A percentile compares a stretch with the other conserved stretches of the same genome.
phyloP scores from a whole-genome alignment of 2,888 invertebrate genomes.

The Entomobrya multifasciata region DNA sequence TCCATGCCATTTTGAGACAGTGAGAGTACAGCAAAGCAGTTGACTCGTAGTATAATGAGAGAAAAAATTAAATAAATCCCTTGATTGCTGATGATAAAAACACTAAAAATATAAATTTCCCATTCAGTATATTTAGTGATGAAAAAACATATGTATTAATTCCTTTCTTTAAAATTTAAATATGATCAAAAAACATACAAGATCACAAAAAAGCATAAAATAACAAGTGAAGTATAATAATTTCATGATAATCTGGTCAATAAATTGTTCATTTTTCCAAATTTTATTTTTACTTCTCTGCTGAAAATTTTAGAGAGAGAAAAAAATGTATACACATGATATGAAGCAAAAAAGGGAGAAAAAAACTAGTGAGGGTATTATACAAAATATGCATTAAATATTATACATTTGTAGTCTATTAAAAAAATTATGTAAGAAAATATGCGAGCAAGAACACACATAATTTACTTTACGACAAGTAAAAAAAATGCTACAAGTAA shows the following conservation, averaged over 20 bases:
- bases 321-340: not conserved
- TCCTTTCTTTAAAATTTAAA: no score
- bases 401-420: constrained; percentile 35
- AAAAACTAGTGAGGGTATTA: constrained; percentile 51
- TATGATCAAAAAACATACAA: not conserved
- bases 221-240: not conserved
- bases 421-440: no score
- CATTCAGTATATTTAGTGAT: not conserved
- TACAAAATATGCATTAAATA: constrained; percentile 11
- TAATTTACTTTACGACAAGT: constrained; percentile 43
- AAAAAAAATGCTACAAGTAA: constrained; percentile 55
- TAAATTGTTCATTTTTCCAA: not conserved
- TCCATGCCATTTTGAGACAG: no score
- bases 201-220: constrained; percentile 9
- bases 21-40: no score
- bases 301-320: constrained; percentile 37
- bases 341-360: constrained; percentile 6
- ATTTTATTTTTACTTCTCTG: not conserved
- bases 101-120: not conserved
- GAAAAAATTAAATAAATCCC: no score
- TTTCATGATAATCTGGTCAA: not conserved
- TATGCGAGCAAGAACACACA: not conserved
- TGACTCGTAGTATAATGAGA: no score
- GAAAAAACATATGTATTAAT: no score
- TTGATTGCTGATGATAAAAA: not conserved